A percentile compares a stretch with the other conserved stretches of the same genome.
Evolutionary conservation across 2,113 vertebrate species (phyloP).

Genomic region (Herpailurus yagouaroundi): DNA sequence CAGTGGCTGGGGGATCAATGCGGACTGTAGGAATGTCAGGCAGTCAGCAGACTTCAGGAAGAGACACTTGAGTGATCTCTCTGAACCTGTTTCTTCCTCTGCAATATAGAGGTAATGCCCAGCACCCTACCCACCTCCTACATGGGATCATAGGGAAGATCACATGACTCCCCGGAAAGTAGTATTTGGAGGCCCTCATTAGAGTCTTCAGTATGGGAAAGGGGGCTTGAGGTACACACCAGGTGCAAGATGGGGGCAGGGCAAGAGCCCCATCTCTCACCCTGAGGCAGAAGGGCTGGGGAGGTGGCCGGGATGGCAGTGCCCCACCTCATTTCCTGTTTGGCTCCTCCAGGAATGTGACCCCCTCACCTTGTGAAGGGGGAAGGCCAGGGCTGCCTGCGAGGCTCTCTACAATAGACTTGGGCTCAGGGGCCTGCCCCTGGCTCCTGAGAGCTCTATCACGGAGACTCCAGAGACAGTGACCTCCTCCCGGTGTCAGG

Average conservation of each 20-base stretch:
- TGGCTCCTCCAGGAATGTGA: background rate
- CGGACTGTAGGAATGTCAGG: background rate
- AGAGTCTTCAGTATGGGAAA: background rate
- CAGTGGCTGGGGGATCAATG: background rate
- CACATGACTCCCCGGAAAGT: background rate
- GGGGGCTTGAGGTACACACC: background rate
- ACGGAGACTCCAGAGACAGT: background rate
- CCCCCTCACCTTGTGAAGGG: background rate
- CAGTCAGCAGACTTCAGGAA: background rate
- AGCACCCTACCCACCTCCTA: background rate
- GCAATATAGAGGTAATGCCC: background rate
- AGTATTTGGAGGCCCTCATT: background rate
- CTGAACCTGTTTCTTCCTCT: background rate
- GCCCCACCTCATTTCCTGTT: background rate
- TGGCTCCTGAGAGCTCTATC: background rate
- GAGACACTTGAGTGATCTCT: background rate
- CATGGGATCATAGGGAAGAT: background rate
- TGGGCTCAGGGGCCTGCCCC: background rate
- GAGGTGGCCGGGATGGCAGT: background rate
- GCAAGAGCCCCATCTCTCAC: background rate
- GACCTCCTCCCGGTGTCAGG: background rate
- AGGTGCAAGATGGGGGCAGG: background rate
- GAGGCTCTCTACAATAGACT: background rate
- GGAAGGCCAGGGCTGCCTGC: background rate
- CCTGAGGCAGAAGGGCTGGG: background rate